Conservation (phyloP, 2,888 invertebrate genomes). For the Apeira syringaria region DNA sequence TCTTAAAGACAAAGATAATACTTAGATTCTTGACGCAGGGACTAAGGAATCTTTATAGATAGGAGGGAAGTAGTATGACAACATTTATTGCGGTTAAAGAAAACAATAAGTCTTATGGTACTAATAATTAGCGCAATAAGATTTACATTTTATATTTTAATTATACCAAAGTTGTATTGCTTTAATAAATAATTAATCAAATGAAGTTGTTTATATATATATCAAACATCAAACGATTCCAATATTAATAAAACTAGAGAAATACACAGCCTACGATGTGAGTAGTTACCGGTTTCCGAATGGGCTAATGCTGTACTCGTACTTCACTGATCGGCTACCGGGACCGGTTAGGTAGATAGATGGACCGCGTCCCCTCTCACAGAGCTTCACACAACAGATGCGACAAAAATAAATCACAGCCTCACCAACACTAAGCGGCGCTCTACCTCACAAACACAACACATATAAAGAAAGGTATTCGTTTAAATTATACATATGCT, state of each 20-base stretch:
- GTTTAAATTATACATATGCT: conserved; percentile 27
- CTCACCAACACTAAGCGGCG: conserved; percentile 16
- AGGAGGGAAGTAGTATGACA: too few relatives aligned
- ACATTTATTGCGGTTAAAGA: too few relatives aligned
- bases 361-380: conserved; percentile 40
- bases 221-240: conserved; percentile 14
- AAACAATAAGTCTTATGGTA: too few relatives aligned
- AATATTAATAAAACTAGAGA: conserved; percentile 29
- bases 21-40: too few relatives aligned
- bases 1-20: too few relatives aligned
- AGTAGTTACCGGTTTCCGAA: conserved; percentile 60
- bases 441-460: conserved; percentile 6
- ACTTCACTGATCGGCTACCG: conserved; percentile 53
- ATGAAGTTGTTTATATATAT: not conserved
- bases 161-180: too few relatives aligned
- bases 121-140: too few relatives aligned
- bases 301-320: conserved; percentile 57
- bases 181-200: not conserved
- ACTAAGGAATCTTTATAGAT: too few relatives aligned
- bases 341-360: conserved; percentile 65
- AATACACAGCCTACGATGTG: conserved; percentile 12
- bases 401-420: conserved; percentile 39
- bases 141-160: too few relatives aligned
- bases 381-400: conserved; percentile 33
- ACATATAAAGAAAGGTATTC: conserved; percentile 6